Percentiles rank a stretch among this genome's conserved stretches.
Conservation (phyloP, 2,797 vertebrate genomes). For the Glyptemys insculpta region DNA sequence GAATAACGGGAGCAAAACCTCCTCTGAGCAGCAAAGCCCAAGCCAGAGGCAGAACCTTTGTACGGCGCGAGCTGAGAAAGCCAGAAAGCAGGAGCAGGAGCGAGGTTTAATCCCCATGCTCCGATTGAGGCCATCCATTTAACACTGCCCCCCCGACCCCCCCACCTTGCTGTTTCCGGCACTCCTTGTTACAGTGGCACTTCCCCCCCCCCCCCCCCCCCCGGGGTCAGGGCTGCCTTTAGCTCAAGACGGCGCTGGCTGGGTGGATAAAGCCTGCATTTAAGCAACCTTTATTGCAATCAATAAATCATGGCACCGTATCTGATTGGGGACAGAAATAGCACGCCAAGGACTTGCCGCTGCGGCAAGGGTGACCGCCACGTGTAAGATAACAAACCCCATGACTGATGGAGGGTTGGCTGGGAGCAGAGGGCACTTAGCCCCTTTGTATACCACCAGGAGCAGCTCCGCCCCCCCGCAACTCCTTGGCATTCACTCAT, state of each 20-base stretch:
- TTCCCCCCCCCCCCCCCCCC: neutral
- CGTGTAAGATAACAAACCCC: neutral
- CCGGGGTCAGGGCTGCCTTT: constrained; percentile 11
- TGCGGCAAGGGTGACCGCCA: neutral
- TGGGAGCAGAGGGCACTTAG: neutral
- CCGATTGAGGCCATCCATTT: neutral
- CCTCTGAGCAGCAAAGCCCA: neutral
- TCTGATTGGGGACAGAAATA: constrained; percentile 42
- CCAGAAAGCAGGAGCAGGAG: neutral
- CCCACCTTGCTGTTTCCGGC: neutral
- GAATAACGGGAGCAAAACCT: neutral
- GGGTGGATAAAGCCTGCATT: neutral
- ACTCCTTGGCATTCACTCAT: neutral
- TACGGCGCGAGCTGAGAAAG: neutral
- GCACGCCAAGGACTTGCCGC: neutral
- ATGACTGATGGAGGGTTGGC: neutral
- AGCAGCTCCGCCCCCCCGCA: neutral
- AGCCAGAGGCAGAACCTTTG: neutral
- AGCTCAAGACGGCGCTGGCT: constrained; percentile 8
- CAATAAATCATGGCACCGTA: constrained; percentile 46
- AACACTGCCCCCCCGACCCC: neutral
- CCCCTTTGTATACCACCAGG: neutral
- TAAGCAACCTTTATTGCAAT: constrained; percentile 50
- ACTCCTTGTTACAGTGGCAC: neutral
- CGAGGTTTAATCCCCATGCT: neutral